phyloP scores from a whole-genome alignment of 2,113 vertebrate species.

The Myotis brandtii region DNA sequence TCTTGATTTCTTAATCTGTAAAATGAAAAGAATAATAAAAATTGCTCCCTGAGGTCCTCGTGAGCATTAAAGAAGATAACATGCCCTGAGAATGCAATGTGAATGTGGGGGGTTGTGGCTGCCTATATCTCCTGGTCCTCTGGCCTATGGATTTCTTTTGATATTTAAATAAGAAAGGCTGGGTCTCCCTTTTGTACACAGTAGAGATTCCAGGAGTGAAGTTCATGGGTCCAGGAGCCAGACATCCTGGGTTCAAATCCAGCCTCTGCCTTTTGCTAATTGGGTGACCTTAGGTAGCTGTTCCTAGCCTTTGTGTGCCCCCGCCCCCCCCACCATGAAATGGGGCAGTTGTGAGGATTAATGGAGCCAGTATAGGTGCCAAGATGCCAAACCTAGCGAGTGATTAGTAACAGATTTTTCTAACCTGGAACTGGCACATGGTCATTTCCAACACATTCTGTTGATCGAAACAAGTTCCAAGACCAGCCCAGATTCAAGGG shows the following conservation, averaged over 20 bases:
- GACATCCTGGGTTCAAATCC: neutral
- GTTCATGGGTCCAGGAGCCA: neutral
- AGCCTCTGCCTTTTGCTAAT: neutral
- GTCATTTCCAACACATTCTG: neutral
- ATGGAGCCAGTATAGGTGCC: neutral
- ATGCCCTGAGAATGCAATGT: neutral
- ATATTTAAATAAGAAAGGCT: neutral
- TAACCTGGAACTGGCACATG: neutral
- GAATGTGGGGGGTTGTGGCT: too few species aligned
- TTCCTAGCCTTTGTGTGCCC: neutral
- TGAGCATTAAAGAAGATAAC: neutral
- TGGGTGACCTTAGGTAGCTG: neutral
- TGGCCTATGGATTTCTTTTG: neutral
- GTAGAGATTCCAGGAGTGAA: neutral
- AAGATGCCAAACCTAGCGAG: fast-evolving
- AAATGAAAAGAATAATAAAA: neutral
- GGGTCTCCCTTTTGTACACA: neutral
- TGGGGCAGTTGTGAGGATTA: neutral
- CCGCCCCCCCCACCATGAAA: neutral
- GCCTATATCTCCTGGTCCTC: neutral
- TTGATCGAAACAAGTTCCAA: neutral
- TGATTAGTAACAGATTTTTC: neutral
- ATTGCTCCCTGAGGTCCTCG: neutral
- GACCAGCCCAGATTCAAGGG: neutral
- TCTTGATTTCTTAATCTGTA: neutral